Percentiles rank a stretch among this genome's conserved stretches.
Evolutionary conservation across 2,113 vertebrate genomes (phyloP).

Genomic region (Pedionomus torquatus): DNA sequence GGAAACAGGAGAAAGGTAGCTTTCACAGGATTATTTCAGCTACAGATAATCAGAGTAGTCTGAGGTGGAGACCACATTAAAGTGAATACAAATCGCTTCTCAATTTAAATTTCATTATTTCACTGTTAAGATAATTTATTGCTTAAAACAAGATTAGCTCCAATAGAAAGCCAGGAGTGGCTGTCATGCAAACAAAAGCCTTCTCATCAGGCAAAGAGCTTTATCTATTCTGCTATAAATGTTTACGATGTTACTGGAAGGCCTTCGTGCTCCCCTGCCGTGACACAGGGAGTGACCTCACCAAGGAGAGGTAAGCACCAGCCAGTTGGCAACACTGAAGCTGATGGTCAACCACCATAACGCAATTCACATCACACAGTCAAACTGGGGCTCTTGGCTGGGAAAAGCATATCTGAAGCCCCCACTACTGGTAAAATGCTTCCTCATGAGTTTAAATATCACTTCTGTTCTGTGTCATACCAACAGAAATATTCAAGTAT

Average conservation of each 20-base stretch:
- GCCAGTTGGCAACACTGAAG: neutral
- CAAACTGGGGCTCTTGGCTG: neutral
- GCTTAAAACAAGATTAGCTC: neutral
- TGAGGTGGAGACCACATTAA: neutral
- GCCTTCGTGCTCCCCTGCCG: neutral
- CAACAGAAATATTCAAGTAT: neutral
- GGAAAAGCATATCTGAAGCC: no score
- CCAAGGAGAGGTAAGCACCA: neutral
- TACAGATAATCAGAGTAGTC: neutral
- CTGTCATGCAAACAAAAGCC: neutral
- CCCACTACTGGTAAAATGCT: neutral
- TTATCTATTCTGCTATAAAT: neutral
- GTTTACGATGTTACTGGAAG: neutral
- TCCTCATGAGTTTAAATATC: neutral
- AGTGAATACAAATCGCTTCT: neutral
- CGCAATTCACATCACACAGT: neutral
- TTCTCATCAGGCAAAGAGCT: neutral
- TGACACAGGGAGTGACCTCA: neutral
- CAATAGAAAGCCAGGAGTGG: neutral
- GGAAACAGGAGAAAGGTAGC: neutral
- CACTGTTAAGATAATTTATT: neutral
- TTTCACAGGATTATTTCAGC: neutral
- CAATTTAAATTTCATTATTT: neutral
- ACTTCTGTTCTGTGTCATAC: neutral
- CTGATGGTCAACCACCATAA: neutral